A percentile compares a stretch with the other conserved stretches of the same genome.
Conservation (phyloP, 2,797 vertebrate species). For the Semotilus atromaculatus region DNA sequence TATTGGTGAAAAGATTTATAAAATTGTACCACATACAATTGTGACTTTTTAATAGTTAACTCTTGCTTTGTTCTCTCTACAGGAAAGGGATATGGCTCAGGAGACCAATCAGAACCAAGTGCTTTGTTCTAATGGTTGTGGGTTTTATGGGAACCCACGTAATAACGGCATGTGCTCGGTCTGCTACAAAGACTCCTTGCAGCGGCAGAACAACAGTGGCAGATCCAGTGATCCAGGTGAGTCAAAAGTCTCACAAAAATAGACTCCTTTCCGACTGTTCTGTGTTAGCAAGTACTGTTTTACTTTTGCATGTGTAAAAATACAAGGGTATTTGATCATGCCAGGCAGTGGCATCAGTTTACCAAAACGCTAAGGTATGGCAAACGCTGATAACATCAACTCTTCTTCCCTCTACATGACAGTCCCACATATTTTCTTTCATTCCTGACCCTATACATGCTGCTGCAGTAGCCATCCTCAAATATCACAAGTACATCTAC, state of each 20-base stretch:
- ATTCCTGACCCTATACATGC: background rate
- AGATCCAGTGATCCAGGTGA: slow-evolving; percentile 86
- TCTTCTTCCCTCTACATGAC: background rate
- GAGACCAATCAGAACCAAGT: slow-evolving; percentile 89
- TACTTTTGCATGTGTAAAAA: background rate
- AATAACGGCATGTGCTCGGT: slow-evolving; percentile 90
- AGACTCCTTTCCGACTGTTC: background rate
- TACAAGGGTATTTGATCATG: background rate
- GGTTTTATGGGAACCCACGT: slow-evolving; percentile 88
- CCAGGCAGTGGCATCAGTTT: background rate
- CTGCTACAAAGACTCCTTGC: slow-evolving; percentile 90
- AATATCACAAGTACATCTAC: no score
- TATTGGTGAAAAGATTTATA: background rate
- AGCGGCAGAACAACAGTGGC: slow-evolving; percentile 85
- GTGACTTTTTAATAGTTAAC: background rate
- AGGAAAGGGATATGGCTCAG: slow-evolving; percentile 85
- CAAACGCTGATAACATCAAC: background rate
- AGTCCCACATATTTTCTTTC: background rate
- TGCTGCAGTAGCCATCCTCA: no score
- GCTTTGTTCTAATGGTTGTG: slow-evolving; percentile 89
- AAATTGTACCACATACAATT: background rate
- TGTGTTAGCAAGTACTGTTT: background rate
- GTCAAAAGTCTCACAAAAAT: slow-evolving; percentile 20
- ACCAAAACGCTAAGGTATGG: background rate
- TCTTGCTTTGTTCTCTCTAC: background rate